A percentile compares a stretch with the other conserved stretches of the same genome.
These are phyloP conservation scores for Perithous albicinctus DNA, from an alignment of 2,888 invertebrate genomes.

Conservation along the genomic window DNA sequence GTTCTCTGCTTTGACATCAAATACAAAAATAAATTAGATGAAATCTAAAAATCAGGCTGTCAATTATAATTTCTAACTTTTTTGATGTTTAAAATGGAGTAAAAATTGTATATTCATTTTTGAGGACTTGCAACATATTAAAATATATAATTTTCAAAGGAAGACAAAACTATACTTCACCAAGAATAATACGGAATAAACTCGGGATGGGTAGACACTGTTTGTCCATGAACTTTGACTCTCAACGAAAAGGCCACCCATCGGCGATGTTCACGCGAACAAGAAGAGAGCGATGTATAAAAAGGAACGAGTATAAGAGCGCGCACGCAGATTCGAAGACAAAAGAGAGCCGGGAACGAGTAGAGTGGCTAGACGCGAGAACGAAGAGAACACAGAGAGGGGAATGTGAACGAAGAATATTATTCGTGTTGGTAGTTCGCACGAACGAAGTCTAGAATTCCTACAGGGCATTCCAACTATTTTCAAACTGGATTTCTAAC, in stretches of 20 bases:
- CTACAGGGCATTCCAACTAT: too few species aligned
- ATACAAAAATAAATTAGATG: too few species aligned
- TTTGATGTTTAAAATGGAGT: too few species aligned
- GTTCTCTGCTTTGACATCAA: too few species aligned
- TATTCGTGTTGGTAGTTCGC: conserved; percentile 35
- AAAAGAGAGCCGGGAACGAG: conserved; percentile 53
- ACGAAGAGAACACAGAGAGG: conserved; percentile 24
- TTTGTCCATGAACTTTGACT: conserved; percentile 62
- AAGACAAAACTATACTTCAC: too few species aligned
- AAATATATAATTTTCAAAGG: too few species aligned
- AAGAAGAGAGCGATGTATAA: conserved; percentile 11
- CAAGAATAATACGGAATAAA: conserved; percentile 9
- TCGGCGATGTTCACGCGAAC: conserved; percentile 25
- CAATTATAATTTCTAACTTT: too few species aligned
- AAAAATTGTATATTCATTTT: too few species aligned
- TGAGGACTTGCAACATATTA: too few species aligned
- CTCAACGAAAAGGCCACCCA: conserved; percentile 50
- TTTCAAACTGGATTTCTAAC: too few species aligned
- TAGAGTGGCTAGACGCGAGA: conserved; percentile 13
- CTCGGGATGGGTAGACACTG: conserved; percentile 28
- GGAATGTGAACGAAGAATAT: conserved; percentile 36
- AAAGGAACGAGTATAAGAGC: background rate
- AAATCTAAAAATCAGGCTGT: too few species aligned
- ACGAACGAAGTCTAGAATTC: conserved; percentile 10
- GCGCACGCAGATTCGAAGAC: conserved; percentile 51